Percentiles rank a stretch among this genome's conserved stretches.
These are phyloP conservation scores for Auanema freiburgensis DNA, from an alignment of 2,888 invertebrate species.

Conservation along the genomic window DNA sequence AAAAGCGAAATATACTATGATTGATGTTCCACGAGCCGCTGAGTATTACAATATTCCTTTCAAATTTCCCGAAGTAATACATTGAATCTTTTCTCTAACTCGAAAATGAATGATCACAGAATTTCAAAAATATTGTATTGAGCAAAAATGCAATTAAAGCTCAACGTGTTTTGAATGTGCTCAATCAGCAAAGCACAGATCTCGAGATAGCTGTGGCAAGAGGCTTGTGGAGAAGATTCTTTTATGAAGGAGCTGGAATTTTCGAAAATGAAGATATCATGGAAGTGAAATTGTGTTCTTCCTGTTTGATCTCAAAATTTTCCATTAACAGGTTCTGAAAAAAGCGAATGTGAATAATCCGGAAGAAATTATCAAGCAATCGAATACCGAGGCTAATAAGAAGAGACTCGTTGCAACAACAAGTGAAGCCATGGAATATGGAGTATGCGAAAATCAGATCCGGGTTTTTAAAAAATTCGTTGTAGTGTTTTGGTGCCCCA, in stretches of 20 bases:
- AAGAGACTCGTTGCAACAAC: constrained; percentile 14
- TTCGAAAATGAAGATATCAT: constrained; percentile 15
- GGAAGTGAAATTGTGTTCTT: no score
- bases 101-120: neutral
- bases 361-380: neutral
- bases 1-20: constrained; percentile 8
- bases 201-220: constrained; percentile 6
- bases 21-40: constrained; percentile 12
- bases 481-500: constrained; percentile 19
- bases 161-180: constrained; percentile 5
- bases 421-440: constrained; percentile 9
- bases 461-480: neutral
- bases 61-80: constrained; percentile 9
- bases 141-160: constrained; percentile 7
- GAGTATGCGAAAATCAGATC: constrained; percentile 3
- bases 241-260: constrained; percentile 10
- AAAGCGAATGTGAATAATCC: neutral
- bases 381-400: constrained; percentile 10
- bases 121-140: constrained; percentile 8
- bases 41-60: constrained; percentile 11
- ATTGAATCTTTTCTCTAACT: neutral
- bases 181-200: neutral
- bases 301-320: neutral
- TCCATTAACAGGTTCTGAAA: neutral
- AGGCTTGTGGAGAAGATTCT: constrained; percentile 11